Evolutionary conservation across 2,797 vertebrate genomes (phyloP), one percentile per base, ranked within the genome.

Genomic region (Hirundo rustica): DNA sequence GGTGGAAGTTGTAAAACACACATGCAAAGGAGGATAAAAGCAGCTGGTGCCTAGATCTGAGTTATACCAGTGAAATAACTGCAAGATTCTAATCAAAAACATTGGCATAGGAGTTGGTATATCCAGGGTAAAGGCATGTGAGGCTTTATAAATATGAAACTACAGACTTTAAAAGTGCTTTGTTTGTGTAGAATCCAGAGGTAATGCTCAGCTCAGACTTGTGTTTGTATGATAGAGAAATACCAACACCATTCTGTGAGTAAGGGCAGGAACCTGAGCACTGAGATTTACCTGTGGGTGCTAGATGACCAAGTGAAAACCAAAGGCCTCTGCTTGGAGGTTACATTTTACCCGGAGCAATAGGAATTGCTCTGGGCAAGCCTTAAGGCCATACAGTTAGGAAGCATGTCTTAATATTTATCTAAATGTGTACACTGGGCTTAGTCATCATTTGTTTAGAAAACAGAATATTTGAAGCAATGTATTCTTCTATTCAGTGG

Each of bases 101-200:
- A 45, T 14, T 13, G 45, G 29, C 2, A 1, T 11, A 40, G 30
- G 18, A 11, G 3, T 44, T 0, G 0, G 21, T 40, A 73, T 38
- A 21, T 84, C 36, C 55, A 68, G 25, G 16, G 30, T 12, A 86
- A 64, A 76, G 22, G 4, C 19, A 8, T 17, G 7, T 25, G 9
- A 89, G 18, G 21, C 17, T 65, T 73, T 51, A 38, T 14, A 16
- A 45, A 30, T 27, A 44, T 18, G 20, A 32, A 71, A 12, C 4
- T 20, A 34, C 13, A 50, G 40, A 3, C 17, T 85, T 40, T 34
- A 23, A 21, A 50, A 38, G 34, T 45, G 9, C 5, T 48, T 36
- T 76, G 5, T 27, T 60, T 82, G 38, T 17, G 9, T 3, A 38
- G 48, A 64, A 86, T 15, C 6, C 2, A 3, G n/a, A 11, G 15